Percentiles rank a stretch among this genome's conserved stretches.
Conservation (phyloP, 1,140 invertebrate genomes). For the Temnothorax longispinosus region DNA sequence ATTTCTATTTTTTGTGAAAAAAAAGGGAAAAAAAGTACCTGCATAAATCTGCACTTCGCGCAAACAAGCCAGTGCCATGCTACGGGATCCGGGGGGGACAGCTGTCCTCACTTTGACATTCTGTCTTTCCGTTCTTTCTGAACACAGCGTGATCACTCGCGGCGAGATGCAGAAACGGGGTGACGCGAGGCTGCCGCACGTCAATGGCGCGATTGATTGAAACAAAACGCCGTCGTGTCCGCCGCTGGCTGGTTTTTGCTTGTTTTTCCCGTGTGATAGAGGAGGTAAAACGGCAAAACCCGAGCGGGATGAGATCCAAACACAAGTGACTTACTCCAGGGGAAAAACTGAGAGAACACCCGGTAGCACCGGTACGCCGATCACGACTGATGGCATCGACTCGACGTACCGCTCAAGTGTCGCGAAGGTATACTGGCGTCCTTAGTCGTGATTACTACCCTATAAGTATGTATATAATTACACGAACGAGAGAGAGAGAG, state of each 20-base stretch:
- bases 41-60: slow-evolving; percentile 81
- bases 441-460: slow-evolving; percentile 26
- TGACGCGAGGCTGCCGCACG: neutral
- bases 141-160: slow-evolving; percentile 61
- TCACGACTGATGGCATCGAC: too few species aligned
- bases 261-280: neutral
- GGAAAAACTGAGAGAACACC: neutral
- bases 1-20: neutral
- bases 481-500: slow-evolving; percentile 54
- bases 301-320: neutral
- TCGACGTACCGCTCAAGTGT: too few species aligned
- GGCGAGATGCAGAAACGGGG: neutral
- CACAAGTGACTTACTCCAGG: neutral
- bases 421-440: too few species aligned
- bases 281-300: neutral
- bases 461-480: neutral
- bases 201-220: slow-evolving; percentile 11
- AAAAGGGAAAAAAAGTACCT: slow-evolving; percentile 72
- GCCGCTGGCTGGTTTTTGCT: neutral
- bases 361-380: neutral
- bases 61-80: slow-evolving; percentile 82
- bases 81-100: slow-evolving; percentile 71
- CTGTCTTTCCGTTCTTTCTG: slow-evolving; percentile 72
- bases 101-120: slow-evolving; percentile 78
- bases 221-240: neutral